A percentile compares a stretch with the other conserved stretches of the same genome.
Evolutionary conservation across 2,888 invertebrate genomes (phyloP).

Genomic region (Torymus aiolomorphi): DNA sequence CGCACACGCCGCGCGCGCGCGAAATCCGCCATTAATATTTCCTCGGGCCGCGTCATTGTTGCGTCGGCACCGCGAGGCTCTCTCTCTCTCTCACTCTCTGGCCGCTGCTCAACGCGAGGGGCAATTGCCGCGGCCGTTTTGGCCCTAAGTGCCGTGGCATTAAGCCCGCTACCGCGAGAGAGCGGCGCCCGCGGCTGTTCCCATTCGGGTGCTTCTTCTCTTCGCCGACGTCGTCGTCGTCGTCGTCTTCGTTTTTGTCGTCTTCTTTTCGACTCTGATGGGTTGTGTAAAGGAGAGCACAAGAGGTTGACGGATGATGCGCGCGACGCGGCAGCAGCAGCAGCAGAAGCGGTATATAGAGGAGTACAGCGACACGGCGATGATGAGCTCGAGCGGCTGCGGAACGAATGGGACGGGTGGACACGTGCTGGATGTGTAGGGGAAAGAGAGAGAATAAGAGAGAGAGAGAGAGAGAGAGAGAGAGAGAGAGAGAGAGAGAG

Average conservation of each 20-base stretch:
- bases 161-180: constrained; percentile 35
- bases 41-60: constrained; percentile 42
- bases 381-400: constrained; percentile 2
- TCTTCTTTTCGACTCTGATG: neutral
- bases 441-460: too few species aligned
- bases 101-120: constrained; percentile 30
- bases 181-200: constrained; percentile 2
- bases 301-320: constrained; percentile 6
- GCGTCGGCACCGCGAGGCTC: constrained; percentile 12
- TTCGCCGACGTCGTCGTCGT: too few species aligned
- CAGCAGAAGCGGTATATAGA: too few species aligned
- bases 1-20: neutral
- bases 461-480: too few species aligned
- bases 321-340: neutral
- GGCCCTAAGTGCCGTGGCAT: constrained; percentile 46
- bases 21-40: constrained; percentile 30
- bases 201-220: too few species aligned
- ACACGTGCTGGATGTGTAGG: neutral
- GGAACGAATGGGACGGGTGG: neutral
- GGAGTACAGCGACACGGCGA: neutral
- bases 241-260: too few species aligned
- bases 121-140: constrained; percentile 35
- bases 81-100: constrained; percentile 2
- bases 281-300: neutral
- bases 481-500: too few species aligned